Conservation (phyloP, 2,888 invertebrate genomes). For the Euplagia quadripunctaria region DNA sequence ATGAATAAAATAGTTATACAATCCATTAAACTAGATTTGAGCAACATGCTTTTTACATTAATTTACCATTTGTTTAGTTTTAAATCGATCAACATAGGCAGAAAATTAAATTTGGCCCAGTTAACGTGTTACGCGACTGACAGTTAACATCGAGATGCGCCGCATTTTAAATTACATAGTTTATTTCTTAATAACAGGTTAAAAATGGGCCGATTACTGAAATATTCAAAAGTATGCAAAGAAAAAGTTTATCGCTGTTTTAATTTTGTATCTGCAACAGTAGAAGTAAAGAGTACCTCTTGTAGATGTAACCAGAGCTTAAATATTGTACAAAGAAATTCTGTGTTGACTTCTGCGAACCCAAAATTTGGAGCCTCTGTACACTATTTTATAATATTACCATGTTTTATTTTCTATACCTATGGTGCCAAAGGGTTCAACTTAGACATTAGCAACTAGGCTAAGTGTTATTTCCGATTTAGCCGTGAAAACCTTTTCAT, state of each 20-base stretch:
- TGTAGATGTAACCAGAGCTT: too few relatives aligned
- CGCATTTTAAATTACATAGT: conserved; percentile 2
- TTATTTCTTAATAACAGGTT: background rate
- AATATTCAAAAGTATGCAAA: background rate
- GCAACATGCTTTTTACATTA: conserved; percentile 2
- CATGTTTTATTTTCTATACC: too few relatives aligned
- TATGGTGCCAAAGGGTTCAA: too few relatives aligned
- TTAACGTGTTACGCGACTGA: conserved; percentile 10
- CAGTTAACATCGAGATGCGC: background rate
- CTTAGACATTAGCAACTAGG: too few relatives aligned
- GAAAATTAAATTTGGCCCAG: conserved; percentile 7
- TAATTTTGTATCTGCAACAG: too few relatives aligned
- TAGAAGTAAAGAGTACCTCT: too few relatives aligned
- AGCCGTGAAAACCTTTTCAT: too few relatives aligned
- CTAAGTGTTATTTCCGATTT: too few relatives aligned
- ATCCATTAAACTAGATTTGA: background rate
- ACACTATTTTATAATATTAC: too few relatives aligned
- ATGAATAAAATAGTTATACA: background rate
- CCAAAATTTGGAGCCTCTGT: too few relatives aligned
- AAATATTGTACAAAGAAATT: too few relatives aligned
- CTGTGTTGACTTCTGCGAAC: too few relatives aligned
- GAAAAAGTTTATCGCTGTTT: background rate
- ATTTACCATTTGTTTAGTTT: conserved; percentile 22
- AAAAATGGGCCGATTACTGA: background rate
- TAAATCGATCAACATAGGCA: background rate